Evolutionary conservation across 2,113 vertebrate genomes (phyloP), one percentile per base, ranked within the genome.

Genomic region (Bathybates hornii): DNA sequence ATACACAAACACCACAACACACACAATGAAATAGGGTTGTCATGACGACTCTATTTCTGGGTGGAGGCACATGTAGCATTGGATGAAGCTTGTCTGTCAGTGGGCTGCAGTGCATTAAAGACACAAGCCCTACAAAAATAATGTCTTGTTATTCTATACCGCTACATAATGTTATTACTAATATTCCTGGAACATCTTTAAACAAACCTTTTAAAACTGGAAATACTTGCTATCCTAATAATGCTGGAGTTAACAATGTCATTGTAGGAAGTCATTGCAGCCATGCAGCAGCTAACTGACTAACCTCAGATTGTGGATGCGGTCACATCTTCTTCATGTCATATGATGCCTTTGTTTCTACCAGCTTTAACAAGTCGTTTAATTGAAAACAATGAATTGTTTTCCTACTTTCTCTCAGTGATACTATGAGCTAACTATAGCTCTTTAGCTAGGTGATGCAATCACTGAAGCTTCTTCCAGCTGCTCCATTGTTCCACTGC

Each of bases 141-240:
- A 16, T 43, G 36, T 71, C 3, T 43, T 0, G 12, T 71, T 24
- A 4, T 41, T 73, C 3, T 45, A 0, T 4, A 27, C 13, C 0
- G 2, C 38, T 27, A 27, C 13, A 71, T 24, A 21, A 43, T 32
- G 8, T 27, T 10, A 27, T 27, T 27, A 3, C 8, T 45, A 3
- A 6, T 45, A 1, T 27, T 43, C 38, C 21, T 27, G 68, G 8
- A 43, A 73, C 38, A 16, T 45, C 13, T 45, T 45, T 45, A 21
- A 24, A 13, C 66, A 71, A 27, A 71, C 9, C 38, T 71, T 71
- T 71, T 9, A 43, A 71, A 24, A 6, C 36, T 43, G 66, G 34
- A 68, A 68, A 68, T 13, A 57, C 11, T 21, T 66, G 10, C 19
- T 3, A 41, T 68, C 19, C 19, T 68, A 68, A 66, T n/a, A 38